Evolutionary conservation across 1,140 invertebrate species (phyloP).

Genomic region (Ceratina calcarata): DNA sequence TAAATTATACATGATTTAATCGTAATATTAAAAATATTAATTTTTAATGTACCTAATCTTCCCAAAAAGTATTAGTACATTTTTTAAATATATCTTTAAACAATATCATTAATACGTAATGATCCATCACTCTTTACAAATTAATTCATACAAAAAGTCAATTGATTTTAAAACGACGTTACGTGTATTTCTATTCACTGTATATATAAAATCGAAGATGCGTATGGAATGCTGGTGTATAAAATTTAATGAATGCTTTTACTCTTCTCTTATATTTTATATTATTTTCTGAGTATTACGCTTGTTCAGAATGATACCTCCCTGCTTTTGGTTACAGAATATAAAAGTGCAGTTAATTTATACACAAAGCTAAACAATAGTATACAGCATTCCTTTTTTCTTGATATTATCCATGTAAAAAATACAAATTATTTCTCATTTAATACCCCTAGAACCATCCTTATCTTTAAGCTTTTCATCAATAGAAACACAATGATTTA

Average conservation of each 20-base stretch:
- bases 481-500: slow-evolving; percentile 4
- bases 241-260: slow-evolving; percentile 27
- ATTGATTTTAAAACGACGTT: slow-evolving; percentile 27
- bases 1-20: slow-evolving; percentile 30
- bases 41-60: slow-evolving; percentile 21
- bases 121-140: slow-evolving; percentile 56
- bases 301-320: slow-evolving; percentile 18
- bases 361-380: slow-evolving; percentile 54
- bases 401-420: slow-evolving; percentile 26
- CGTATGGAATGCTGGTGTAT: slow-evolving; percentile 38
- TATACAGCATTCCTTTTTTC: slow-evolving; percentile 52
- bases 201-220: slow-evolving; percentile 45
- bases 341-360: slow-evolving; percentile 56
- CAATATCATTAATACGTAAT: slow-evolving; percentile 41
- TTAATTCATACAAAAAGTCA: slow-evolving; percentile 36
- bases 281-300: slow-evolving; percentile 35
- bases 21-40: slow-evolving; percentile 32
- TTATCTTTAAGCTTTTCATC: slow-evolving; percentile 3
- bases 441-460: slow-evolving; percentile 39
- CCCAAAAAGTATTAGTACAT: slow-evolving; percentile 5
- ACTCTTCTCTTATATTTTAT: slow-evolving; percentile 6
- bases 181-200: slow-evolving; percentile 20
- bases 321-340: slow-evolving; percentile 20
- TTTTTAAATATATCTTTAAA: slow-evolving; percentile 38
- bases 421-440: slow-evolving; percentile 50